Evolutionary conservation across 1,140 invertebrate genomes (phyloP), one percentile per base, ranked within the genome.

Genomic region (Tetramorium alpestre): DNA sequence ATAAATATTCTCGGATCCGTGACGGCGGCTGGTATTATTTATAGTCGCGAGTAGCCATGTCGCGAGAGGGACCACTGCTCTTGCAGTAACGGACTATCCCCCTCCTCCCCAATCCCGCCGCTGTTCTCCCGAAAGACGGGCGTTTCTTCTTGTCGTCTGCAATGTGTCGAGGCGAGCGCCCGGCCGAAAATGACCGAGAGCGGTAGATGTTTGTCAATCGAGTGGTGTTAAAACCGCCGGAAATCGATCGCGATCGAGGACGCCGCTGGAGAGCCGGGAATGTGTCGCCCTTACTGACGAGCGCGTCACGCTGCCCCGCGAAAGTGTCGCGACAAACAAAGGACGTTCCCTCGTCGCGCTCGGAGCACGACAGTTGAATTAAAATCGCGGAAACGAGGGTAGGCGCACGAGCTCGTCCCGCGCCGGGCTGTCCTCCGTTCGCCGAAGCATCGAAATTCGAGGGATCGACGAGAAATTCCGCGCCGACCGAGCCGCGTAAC

Each of bases 101-200:
- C 33, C 54, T 8, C 60, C 60, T 33, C 60, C 28, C 16, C 7
- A 33, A 33, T 1, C 58, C 22, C 60, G 0, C 28, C 58, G 11
- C 11, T 11, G 58, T 5, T 1, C 58, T 11, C 22, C 22, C 25
- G 22, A 2, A 88, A 92, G 51, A 92, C 92, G 91, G 91, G 90
- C 92, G 92, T 91, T 91, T 56, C 91, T 93, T 87, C 49, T 84
- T 81, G 89, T 92, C 90, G 91, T 91, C 91, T 91, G 91, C 90
- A 87, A 89, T 91, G 84, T 92, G 86, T 91, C 87, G 16, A 41
- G 33, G 91, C 62, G 44, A 16, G 11, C 77, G 33, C 51, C 67
- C 22, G 76, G 60, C 25, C n/a, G 62, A 89, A 90, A 85, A 90
- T 89, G 80, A 65, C 8, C n/a, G 44, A 28, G 44, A 60, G 2